A percentile compares a stretch with the other conserved stretches of the same genome.
Conservation (phyloP, 2,113 vertebrate genomes). For the Leptobrachium ailaonicum region DNA sequence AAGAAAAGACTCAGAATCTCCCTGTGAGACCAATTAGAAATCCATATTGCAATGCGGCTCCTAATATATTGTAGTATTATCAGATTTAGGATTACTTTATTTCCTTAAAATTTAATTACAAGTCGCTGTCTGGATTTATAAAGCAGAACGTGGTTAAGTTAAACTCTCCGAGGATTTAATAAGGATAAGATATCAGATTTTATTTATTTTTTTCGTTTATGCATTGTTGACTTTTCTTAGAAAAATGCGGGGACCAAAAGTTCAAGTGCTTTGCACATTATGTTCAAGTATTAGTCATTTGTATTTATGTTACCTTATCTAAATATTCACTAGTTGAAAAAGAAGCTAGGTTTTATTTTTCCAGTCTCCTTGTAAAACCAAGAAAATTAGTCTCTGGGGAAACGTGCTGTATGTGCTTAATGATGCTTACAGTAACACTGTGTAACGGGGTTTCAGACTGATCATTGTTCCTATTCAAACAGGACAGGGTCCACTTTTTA, state of each 20-base stretch:
- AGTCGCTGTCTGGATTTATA: constrained; percentile 5
- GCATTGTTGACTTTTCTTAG: constrained; percentile 5
- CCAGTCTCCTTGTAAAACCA: too few relatives aligned
- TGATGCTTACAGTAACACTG: too few relatives aligned
- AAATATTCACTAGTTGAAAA: too few relatives aligned
- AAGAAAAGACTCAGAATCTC: neutral
- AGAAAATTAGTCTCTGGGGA: too few relatives aligned
- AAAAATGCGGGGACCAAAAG: neutral
- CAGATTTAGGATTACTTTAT: constrained; percentile 13
- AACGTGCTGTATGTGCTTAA: too few relatives aligned
- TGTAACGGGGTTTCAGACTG: too few relatives aligned
- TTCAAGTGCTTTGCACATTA: neutral
- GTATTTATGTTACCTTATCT: neutral
- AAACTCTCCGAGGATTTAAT: constrained; percentile 28
- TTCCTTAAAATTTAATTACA: constrained; percentile 7
- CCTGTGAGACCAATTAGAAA: constrained; percentile 22
- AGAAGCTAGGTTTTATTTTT: too few relatives aligned
- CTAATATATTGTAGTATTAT: constrained; percentile 11
- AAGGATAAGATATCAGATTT: neutral
- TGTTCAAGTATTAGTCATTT: neutral
- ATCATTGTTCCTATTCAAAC: too few relatives aligned
- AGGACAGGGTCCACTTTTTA: too few relatives aligned
- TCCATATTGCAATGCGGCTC: neutral
- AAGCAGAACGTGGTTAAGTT: neutral
- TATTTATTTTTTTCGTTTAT: neutral